Evolutionary conservation across 92 coral and sea anemone genomes (phyloP).

Genomic region (Phenganax marumi): DNA sequence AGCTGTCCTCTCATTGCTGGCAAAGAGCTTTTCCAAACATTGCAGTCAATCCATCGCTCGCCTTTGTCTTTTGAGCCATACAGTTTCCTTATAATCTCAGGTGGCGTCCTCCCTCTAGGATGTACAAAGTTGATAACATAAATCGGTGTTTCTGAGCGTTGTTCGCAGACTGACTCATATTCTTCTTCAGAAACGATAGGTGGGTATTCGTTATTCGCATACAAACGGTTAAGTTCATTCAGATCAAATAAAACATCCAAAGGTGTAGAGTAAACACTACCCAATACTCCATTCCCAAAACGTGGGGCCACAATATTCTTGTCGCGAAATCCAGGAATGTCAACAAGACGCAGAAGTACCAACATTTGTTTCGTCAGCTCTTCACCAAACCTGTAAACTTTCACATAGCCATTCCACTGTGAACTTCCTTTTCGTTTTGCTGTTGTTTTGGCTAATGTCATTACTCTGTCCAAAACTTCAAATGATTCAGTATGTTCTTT

Average conservation of each 20-base stretch:
- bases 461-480: background rate
- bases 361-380: slow-evolving; percentile 1
- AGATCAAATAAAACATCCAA: slow-evolving; percentile 3
- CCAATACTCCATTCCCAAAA: background rate
- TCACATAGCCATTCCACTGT: background rate
- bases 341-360: background rate
- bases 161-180: background rate
- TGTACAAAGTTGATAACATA: background rate
- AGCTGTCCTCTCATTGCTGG: no score
- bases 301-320: background rate
- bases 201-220: background rate
- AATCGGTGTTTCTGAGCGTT: no score
- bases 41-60: background rate
- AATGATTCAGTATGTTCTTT: background rate
- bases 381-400: background rate
- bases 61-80: background rate
- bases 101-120: background rate
- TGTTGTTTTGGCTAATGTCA: no score
- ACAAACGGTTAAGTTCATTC: background rate
- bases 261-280: background rate
- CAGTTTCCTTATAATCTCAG: background rate
- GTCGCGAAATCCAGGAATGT: background rate
- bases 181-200: slow-evolving; percentile 2
- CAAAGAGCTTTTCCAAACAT: background rate
- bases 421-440: background rate